These are phyloP conservation scores for Psilopogon haemacephalus DNA, from an alignment of 2,113 vertebrate genomes.

Conservation along the genomic window DNA sequence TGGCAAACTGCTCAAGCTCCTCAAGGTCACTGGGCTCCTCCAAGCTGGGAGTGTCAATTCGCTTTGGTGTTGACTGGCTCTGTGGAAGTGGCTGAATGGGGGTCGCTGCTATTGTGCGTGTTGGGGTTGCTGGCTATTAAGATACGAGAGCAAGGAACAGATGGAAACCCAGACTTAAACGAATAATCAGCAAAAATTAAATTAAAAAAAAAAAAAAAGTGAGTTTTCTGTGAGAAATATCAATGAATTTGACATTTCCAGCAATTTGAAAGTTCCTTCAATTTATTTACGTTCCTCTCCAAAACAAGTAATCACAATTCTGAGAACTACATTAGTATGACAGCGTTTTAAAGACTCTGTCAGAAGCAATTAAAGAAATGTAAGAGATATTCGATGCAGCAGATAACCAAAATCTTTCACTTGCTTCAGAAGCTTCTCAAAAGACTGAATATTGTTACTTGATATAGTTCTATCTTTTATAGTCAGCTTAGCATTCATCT, in stretches of 20 bases:
- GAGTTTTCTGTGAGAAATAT: neutral
- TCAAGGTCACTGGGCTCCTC: conserved; percentile 99
- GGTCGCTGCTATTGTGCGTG: conserved; percentile 95
- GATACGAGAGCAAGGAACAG: neutral
- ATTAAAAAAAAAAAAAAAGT: neutral
- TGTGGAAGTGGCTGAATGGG: conserved; percentile 91
- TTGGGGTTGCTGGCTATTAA: conserved; percentile 94
- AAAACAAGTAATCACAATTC: neutral
- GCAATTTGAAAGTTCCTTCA: neutral
- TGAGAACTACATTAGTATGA: neutral
- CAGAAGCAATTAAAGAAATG: neutral
- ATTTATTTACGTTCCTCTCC: conserved; percentile 15
- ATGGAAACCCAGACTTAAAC: neutral
- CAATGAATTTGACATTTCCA: neutral
- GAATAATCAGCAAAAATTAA: neutral
- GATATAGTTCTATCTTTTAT: neutral
- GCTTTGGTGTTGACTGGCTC: conserved; percentile 97
- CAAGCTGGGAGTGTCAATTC: conserved; percentile 93
- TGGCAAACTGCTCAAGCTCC: conserved; percentile 99
- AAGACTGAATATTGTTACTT: neutral
- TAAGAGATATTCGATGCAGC: neutral
- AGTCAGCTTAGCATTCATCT: neutral
- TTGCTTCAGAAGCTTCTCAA: neutral
- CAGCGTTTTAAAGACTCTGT: neutral
- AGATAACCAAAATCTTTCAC: neutral